A percentile compares a stretch with the other conserved stretches of the same genome.
These are phyloP conservation scores for Cinclus cinclus DNA, from an alignment of 2,113 vertebrate genomes.

Conservation along the genomic window DNA sequence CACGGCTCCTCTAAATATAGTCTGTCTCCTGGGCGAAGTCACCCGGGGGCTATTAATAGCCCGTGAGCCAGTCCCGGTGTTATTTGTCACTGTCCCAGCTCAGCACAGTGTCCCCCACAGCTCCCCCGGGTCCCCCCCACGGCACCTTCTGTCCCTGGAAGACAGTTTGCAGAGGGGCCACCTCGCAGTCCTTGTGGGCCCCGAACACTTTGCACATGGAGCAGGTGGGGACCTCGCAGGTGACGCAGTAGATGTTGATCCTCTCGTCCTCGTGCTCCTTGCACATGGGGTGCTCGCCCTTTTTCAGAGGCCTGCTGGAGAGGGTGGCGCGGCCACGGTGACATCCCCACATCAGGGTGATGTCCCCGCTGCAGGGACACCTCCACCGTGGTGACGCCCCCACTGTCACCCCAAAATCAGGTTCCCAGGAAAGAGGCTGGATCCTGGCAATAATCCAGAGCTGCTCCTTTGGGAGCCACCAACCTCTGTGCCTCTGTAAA, in stretches of 20 bases:
- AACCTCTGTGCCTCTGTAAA: fast-evolving
- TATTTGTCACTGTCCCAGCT: constrained; percentile 53
- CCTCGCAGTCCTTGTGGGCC: constrained; percentile 93
- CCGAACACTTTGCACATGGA: constrained; percentile 97
- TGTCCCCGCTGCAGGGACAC: background rate
- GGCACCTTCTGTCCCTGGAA: constrained; percentile 87
- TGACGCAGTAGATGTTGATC: constrained; percentile 97
- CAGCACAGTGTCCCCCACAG: background rate
- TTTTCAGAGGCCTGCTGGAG: constrained; percentile 80
- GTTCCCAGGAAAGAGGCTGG: background rate
- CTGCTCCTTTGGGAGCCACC: background rate
- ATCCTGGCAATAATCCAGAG: background rate
- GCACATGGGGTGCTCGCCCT: constrained; percentile 88
- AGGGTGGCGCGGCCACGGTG: fast-evolving
- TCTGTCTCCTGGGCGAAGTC: constrained; percentile 45
- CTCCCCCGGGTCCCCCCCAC: fast-evolving
- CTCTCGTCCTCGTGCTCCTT: constrained; percentile 93
- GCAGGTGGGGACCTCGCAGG: constrained; percentile 90
- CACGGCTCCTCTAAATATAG: constrained; percentile 65
- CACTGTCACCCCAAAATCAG: background rate
- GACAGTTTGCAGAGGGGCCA: constrained; percentile 84
- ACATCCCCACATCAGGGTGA: fast-evolving
- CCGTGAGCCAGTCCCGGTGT: background rate
- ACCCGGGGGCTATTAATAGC: constrained; percentile 45
- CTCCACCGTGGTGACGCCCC: background rate